Conservation (phyloP, 53 echinoderm and acorn worm genomes). For the Echinometra lucunter region DNA sequence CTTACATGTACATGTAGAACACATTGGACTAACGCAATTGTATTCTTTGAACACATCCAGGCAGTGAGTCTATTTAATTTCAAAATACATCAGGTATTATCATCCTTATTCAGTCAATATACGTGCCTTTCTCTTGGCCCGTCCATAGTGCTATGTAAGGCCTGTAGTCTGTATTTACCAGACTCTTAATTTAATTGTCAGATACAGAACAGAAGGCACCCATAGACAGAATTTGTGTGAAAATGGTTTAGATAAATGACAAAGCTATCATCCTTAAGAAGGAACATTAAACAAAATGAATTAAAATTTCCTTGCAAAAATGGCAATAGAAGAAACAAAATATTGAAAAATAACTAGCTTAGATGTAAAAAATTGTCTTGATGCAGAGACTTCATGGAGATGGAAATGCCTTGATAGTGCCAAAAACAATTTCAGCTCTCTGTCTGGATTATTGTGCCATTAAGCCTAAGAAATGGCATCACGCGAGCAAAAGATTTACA, state of each 20-base stretch:
- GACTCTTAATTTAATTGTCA: neutral
- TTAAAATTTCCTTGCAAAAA: neutral
- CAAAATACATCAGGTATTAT: neutral
- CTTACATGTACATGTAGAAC: no score
- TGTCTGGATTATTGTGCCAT: conserved; percentile 20
- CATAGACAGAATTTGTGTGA: neutral
- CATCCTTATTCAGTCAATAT: neutral
- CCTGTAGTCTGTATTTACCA: neutral
- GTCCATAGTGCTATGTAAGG: neutral
- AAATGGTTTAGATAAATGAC: neutral
- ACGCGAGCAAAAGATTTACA: neutral
- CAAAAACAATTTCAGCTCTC: conserved; percentile 5
- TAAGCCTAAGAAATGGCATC: conserved; percentile 48
- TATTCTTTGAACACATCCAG: neutral
- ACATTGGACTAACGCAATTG: no score
- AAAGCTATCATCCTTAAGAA: neutral
- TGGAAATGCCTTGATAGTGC: neutral
- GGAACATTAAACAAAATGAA: neutral
- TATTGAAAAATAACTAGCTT: neutral
- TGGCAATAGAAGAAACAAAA: neutral
- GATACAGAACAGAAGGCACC: neutral
- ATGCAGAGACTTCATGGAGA: neutral
- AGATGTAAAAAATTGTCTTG: neutral
- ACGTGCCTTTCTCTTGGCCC: neutral
- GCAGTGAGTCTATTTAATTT: neutral